Evolutionary conservation across 2,113 vertebrate species (phyloP).

Genomic region (Neodontobutis hainanensis): DNA sequence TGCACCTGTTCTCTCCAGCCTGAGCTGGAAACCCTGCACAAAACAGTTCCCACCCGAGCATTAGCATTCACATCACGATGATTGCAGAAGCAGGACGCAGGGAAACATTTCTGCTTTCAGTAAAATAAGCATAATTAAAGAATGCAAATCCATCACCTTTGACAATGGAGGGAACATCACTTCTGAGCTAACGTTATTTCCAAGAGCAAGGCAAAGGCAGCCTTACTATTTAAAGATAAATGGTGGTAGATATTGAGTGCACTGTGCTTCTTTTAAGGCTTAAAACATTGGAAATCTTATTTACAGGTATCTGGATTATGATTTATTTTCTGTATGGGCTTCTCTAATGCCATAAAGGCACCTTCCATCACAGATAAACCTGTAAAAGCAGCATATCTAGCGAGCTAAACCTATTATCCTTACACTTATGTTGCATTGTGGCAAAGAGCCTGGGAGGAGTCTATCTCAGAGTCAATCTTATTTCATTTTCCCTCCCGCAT

Average conservation of each 20-base stretch:
- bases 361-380: conserved; percentile 63
- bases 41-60: conserved; percentile 20
- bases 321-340: conserved; percentile 46
- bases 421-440: conserved; percentile 59
- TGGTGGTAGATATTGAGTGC: conserved; percentile 41
- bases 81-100: not conserved
- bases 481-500: conserved; percentile 57
- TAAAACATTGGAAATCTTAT: conserved; percentile 55
- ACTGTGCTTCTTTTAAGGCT: conserved; percentile 33
- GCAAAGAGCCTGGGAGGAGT: conserved; percentile 31
- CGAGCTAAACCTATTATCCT: conserved; percentile 61
- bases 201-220: conserved; percentile 11
- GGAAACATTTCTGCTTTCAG: conserved; percentile 12
- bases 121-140: conserved; percentile 20
- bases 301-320: conserved; percentile 50
- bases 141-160: conserved; percentile 32
- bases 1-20: conserved; percentile 24
- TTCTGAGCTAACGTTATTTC: not conserved
- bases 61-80: conserved; percentile 34
- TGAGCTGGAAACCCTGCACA: conserved; percentile 11
- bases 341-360: conserved; percentile 54
- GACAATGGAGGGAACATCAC: not conserved
- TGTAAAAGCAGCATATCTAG: conserved; percentile 47
- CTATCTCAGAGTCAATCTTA: conserved; percentile 48
- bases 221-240: conserved; percentile 50